Base-by-base conservation (phyloP, 2,888 invertebrate genomes). In the Lottia gigantea region DNA sequence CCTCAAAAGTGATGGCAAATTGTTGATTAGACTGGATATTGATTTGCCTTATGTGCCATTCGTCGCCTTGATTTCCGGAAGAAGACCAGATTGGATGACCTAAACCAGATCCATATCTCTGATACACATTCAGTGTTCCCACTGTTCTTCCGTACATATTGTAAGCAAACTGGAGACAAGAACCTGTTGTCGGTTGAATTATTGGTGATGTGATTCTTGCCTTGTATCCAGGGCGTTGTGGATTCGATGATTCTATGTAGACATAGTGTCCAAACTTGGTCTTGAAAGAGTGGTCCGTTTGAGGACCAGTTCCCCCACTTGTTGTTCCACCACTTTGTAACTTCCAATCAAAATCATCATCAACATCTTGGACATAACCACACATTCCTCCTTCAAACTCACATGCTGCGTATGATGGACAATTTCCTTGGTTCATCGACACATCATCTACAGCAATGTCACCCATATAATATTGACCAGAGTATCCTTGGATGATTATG, bases 151-250 rank as follows among this genome's bases (percentile, higher is more conserved):
- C 86, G 70, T 84, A 80, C 84, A 87, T 85, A 75, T 81, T 83
- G 74, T 84, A 86, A 81, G 84, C 87, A 78, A 87, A 87, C 23
- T 80, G 77, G 26, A 87, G 71, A 76, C 87, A 87, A 7, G 81
- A 76, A 0, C 79, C 78, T 8, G 78, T 63, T 14, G 82, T 79
- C 25, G 79, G 74, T 46, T 73, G 74, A 47, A 76, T 78, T 15
- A 68, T 25, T 3, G 83, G 79, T 71, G 83, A 83, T 70, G 80
- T 75, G 23, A 86, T 45, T 64, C 83, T 76, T 19, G 86, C 86
- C 55, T 75, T 83, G 71, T 84, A 75, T n/a, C 81, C 81, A 0
- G 49, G 70, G 45, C 72, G 76, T 19, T 80, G 76, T 25, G 81
- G 82, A 16, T 74, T 61, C 7, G 85, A 83, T 2, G 83, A 76